Conservation (phyloP, 2,113 vertebrate species). For the Pelecanoides urinatrix region DNA sequence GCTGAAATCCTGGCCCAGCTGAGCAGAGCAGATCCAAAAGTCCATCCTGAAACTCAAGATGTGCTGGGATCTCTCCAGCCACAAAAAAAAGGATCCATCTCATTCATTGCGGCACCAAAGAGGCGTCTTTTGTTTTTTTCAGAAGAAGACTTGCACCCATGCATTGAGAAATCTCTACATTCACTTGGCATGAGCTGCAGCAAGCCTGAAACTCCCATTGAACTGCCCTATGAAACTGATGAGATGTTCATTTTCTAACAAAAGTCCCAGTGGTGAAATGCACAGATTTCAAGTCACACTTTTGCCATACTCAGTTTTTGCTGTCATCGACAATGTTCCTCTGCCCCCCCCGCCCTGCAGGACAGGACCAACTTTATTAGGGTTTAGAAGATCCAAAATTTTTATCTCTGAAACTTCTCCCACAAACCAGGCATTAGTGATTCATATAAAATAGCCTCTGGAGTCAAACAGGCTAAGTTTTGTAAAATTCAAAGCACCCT, state of each 20-base stretch:
- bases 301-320: background rate
- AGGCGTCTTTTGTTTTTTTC: background rate
- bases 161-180: conserved; percentile 4
- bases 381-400: background rate
- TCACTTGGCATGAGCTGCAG: background rate
- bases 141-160: background rate
- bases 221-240: background rate
- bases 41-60: background rate
- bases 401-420: background rate
- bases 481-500: background rate
- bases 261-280: conserved; percentile 7
- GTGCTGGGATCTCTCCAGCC: background rate
- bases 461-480: background rate
- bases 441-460: background rate
- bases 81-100: background rate
- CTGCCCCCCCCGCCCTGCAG: background rate
- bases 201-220: background rate
- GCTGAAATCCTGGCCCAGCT: background rate
- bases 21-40: background rate
- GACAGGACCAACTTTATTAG: background rate
- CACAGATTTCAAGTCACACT: background rate
- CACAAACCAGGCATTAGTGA: background rate
- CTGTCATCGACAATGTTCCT: background rate
- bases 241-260: background rate
- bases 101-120: background rate